Percentiles rank a stretch among this genome's conserved stretches.
These are phyloP conservation scores for Diachasma alloeum DNA, from an alignment of 1,140 invertebrate species.

Conservation along the genomic window DNA sequence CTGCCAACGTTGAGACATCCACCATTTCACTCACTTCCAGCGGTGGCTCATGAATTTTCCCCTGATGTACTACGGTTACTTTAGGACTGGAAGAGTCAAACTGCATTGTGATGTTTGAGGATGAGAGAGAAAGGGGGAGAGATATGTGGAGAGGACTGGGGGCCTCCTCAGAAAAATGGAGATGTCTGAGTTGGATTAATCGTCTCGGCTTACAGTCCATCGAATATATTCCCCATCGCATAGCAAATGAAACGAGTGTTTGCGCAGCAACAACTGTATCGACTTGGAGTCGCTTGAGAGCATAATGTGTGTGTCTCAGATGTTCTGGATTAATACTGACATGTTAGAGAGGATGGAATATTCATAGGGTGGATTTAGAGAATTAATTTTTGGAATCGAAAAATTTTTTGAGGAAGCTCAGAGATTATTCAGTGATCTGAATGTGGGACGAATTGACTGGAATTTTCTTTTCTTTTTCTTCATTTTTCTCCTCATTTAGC, in stretches of 20 bases:
- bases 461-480: too few relatives aligned
- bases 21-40: background rate
- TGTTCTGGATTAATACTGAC: background rate
- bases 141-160: too few relatives aligned
- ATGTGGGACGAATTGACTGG: too few relatives aligned
- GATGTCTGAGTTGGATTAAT: background rate
- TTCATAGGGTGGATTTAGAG: background rate
- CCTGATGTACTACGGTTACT: background rate
- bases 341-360: background rate
- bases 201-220: background rate
- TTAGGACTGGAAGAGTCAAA: background rate
- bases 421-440: too few relatives aligned
- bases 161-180: slow-evolving; percentile 2
- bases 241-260: background rate
- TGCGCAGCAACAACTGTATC: slow-evolving; percentile 2
- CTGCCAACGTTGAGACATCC: slow-evolving; percentile 30
- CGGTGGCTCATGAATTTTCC: slow-evolving; percentile 1
- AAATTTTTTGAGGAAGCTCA: too few relatives aligned
- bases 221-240: background rate
- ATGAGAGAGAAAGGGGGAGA: background rate
- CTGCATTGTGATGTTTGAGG: too few relatives aligned
- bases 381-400: too few relatives aligned
- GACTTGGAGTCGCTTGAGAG: background rate
- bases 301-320: background rate
- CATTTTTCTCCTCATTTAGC: too few relatives aligned